phyloP scores from a whole-genome alignment of 2,797 vertebrate genomes.

The Cryptoblepharus egeriae region DNA sequence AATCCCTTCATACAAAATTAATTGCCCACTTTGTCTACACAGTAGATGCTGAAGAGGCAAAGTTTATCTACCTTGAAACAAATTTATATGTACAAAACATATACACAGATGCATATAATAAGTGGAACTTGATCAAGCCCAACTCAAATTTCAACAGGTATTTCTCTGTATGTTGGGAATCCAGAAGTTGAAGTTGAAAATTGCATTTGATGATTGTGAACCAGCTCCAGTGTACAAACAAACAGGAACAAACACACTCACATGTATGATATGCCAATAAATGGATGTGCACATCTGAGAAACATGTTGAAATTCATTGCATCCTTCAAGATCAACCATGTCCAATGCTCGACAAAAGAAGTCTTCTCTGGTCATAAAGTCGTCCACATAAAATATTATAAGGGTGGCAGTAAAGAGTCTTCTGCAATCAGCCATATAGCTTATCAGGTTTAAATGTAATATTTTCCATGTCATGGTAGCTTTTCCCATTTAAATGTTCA shows the following conservation, averaged over 20 bases:
- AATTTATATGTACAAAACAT: constrained; percentile 58
- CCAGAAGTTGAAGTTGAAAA: constrained; percentile 1
- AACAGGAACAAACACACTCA: constrained; percentile 33
- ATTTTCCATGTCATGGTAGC: constrained; percentile 83
- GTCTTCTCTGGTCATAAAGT: neutral
- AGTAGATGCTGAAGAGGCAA: constrained; percentile 75
- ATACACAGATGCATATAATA: constrained; percentile 8
- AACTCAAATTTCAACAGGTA: constrained; percentile 4
- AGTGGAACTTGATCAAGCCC: constrained; percentile 16
- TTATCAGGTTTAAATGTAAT: constrained; percentile 83
- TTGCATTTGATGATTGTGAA: neutral
- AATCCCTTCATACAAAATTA: constrained; percentile 73
- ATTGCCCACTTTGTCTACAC: constrained; percentile 74
- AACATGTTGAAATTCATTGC: neutral
- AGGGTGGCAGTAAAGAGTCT: neutral
- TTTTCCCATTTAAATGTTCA: constrained; percentile 90
- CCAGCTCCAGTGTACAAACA: constrained; percentile 40
- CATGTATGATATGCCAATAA: neutral
- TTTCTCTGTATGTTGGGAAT: neutral
- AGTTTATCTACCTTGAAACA: constrained; percentile 64
- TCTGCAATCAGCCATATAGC: constrained; percentile 81
- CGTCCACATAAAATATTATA: neutral
- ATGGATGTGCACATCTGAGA: neutral
- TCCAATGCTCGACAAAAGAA: constrained; percentile 27
- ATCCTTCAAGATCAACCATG: constrained; percentile 33